phyloP scores from a whole-genome alignment of 2,113 vertebrate genomes.

The Macquaria australasica region DNA sequence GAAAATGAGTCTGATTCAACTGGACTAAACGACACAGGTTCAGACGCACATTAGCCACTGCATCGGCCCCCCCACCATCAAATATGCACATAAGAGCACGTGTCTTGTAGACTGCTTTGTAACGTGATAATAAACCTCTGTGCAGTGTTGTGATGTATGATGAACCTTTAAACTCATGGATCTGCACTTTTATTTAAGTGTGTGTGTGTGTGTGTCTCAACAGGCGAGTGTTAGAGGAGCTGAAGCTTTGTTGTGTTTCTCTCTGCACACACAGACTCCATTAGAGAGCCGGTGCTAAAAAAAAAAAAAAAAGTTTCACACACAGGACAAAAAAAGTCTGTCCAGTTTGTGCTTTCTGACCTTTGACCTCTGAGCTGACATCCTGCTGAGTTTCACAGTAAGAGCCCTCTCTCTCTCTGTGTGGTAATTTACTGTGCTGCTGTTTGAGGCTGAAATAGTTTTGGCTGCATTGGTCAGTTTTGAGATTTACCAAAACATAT shows the following conservation, averaged over 20 bases:
- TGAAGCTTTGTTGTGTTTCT: conserved; percentile 17
- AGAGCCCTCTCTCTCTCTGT: conserved; percentile 1
- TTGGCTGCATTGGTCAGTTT: not conserved
- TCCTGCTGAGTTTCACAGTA: conserved; percentile 18
- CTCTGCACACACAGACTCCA: conserved; percentile 56
- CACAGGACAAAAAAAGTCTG: not conserved
- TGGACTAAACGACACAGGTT: not conserved
- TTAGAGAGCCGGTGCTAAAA: conserved; percentile 54
- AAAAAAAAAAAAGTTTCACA: not conserved
- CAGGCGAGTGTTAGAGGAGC: conserved; percentile 29
- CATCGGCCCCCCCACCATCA: not conserved
- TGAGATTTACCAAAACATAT: not conserved
- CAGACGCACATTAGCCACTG: too few relatives aligned
- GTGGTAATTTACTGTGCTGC: not conserved
- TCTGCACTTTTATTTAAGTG: not conserved
- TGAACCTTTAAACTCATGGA: too few relatives aligned
- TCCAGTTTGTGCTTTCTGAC: conserved; percentile 27
- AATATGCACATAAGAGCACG: not conserved
- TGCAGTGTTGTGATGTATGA: too few relatives aligned
- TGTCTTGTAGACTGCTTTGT: not conserved
- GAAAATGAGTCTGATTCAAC: not conserved
- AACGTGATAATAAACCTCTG: too few relatives aligned
- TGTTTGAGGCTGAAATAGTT: not conserved
- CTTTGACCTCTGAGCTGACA: conserved; percentile 43
- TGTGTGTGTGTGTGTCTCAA: conserved; percentile 28